Base-by-base conservation (phyloP, 2,888 invertebrate species). In the Hipparchia semele region DNA sequence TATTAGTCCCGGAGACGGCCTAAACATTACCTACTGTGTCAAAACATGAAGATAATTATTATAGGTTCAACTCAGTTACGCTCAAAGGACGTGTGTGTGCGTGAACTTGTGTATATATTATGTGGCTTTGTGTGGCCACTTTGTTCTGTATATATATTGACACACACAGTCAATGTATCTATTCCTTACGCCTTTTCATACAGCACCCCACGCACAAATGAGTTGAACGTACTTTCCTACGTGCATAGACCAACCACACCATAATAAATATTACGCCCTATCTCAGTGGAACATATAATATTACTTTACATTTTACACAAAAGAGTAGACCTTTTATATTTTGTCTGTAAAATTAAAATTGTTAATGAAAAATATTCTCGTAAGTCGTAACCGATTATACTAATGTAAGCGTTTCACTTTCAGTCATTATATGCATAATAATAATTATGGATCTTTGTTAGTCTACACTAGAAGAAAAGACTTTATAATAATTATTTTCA, bases 1-100 rank as follows among this genome's bases (percentile, higher is more conserved):
- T 85, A 53, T 69, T 69, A 54, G 51, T 69, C 53, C 61, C 61
- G 39, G 53, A 69, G 69, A 59, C 59, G 59, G 46, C 49, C 68
- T 68, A 33, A 59, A 45, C 51, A 68, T 59, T 49, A 46, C 59
- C 49, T 58, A 49, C 23, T 2, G 33, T 45, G 68, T 68, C 9
- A 49, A 58, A 39, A 67, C 67, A 53, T 12, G 65, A 53, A 49
- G 54, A 54, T 39, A 56, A 12, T 61, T 39, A 39, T 5, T 2
- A 5, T 2, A 4, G 0, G 49, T 49, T 49, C 49, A 49, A 49
- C 8, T 7, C 49, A 49, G 3, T 49, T 49, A 6, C 6, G 49
- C 49, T 39, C 39, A 5, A 2, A 5, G 39, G 23, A 23, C 23
- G 23, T 23, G 23, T 23, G 23, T 23, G 23, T 23, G 23, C 23